Conservation (phyloP, 2,113 vertebrate genomes). For the Chaetops frenatus region DNA sequence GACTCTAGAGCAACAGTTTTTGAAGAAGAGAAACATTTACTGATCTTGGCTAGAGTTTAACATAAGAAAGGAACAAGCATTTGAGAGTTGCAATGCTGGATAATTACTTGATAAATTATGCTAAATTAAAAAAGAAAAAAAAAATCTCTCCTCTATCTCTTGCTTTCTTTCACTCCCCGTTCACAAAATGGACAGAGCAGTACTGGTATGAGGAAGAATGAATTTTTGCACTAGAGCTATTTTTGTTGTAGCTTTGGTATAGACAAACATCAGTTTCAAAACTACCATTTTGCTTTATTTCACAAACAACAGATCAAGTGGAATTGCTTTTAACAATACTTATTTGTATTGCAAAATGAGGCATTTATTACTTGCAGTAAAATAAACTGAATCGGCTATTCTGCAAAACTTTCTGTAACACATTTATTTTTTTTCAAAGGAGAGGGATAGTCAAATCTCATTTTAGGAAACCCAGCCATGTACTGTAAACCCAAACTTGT, state of each 20-base stretch:
- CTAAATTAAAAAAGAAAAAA: not conserved
- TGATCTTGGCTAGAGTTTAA: fast-evolving
- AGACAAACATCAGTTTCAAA: not conserved
- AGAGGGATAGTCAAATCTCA: not conserved
- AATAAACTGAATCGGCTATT: not conserved
- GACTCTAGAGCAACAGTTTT: not conserved
- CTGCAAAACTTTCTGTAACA: not conserved
- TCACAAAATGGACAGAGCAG: not conserved
- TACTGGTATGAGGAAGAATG: not conserved
- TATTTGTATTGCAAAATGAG: not conserved
- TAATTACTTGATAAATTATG: not conserved
- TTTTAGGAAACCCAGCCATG: not conserved
- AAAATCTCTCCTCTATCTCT: not conserved
- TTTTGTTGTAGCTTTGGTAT: not conserved
- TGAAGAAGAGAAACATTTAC: not conserved
- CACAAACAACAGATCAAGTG: not conserved
- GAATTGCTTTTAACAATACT: not conserved
- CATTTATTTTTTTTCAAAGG: not conserved
- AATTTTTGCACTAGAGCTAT: not conserved
- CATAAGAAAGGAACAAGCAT: not conserved
- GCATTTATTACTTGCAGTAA: not conserved
- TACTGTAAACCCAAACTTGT: not conserved
- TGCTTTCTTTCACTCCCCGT: not conserved
- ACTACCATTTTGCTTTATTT: not conserved
- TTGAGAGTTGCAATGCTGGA: not conserved